phyloP scores from a whole-genome alignment of 2,113 vertebrate species.

The Laticauda colubrina region DNA sequence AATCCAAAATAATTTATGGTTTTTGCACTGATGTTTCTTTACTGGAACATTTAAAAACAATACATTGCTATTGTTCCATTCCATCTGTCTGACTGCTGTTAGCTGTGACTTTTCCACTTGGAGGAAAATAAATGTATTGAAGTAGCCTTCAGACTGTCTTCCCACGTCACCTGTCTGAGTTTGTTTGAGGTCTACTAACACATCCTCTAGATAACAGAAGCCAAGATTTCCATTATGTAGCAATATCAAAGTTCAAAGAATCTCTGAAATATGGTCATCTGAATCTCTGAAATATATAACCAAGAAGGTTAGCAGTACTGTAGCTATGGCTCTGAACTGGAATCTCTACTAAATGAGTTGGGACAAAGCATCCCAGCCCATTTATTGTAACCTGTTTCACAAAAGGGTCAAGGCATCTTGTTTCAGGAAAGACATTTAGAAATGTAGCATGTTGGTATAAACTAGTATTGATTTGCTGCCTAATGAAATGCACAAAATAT shows the following conservation, averaged over 20 bases:
- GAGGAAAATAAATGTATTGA: neutral
- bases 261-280: neutral
- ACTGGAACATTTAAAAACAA: neutral
- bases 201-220: neutral
- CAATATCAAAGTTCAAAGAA: neutral
- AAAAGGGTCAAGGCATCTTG: neutral
- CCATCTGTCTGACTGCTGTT: neutral
- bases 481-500: slow-evolving; percentile 24
- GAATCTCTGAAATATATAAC: too few relatives aligned
- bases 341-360: neutral
- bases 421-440: neutral
- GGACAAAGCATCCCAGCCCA: neutral
- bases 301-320: neutral
- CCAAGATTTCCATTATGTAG: neutral
- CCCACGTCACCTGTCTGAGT: neutral
- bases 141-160: neutral
- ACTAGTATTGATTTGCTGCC: slow-evolving; percentile 24
- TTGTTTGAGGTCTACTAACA: neutral
- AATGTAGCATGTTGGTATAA: neutral
- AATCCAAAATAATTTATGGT: neutral
- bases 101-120: neutral
- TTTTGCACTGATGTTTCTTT: neutral
- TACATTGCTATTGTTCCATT: neutral
- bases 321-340: neutral
- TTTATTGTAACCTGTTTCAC: neutral